Base-by-base conservation (phyloP, 2,888 invertebrate genomes). In the Synergus gifuensis region DNA sequence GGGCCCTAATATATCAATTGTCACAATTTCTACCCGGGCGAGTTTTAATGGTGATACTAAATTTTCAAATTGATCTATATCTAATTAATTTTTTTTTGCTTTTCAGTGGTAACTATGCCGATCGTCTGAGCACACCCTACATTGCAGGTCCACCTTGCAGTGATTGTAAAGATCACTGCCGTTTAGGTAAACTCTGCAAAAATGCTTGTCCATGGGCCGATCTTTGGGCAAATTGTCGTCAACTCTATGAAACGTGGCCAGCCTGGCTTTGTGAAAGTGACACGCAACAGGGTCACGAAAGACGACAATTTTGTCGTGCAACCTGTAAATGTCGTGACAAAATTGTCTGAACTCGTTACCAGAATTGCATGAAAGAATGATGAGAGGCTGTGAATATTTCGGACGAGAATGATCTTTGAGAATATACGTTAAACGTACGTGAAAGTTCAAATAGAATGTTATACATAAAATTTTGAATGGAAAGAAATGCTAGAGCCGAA, bases 191-290 rank as follows among this genome's bases (percentile, higher is more conserved):
- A 83, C 94, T 97, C n/a, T 97, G 97, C 92, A 95, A 94, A 60
- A 97, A 97, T 92, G 89, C 94, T 0, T 97, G 97, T 88, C 93
- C 94, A 58, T 93, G 94, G 82, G 95, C 94, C 62, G 96, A 96
- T 90, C 92, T 94, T 58, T 97, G 95, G 94, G 94, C 95, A 77
- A 97, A 97, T 92, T 97, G 97, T 90, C 93, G 92, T 28, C 94
- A 95, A 78, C 92, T 97, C 40, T 92, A 94, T 83, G 88, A 93
- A 81, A 93, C 93, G 67, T 94, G 94, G 93, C 94, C 93, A 67
- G 92, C 91, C 58, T 95, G 95, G 95, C 91, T 95, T 11, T 95
- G 95, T 88, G 91, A 93, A 73, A 93, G 93, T 76, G 90, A 92
- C 66, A 93, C 94, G 7, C 89, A 92, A 18, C 93, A 94, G 82